Conservation (phyloP, 92 coral and sea anemone species). For the Paragorgia papillata region DNA sequence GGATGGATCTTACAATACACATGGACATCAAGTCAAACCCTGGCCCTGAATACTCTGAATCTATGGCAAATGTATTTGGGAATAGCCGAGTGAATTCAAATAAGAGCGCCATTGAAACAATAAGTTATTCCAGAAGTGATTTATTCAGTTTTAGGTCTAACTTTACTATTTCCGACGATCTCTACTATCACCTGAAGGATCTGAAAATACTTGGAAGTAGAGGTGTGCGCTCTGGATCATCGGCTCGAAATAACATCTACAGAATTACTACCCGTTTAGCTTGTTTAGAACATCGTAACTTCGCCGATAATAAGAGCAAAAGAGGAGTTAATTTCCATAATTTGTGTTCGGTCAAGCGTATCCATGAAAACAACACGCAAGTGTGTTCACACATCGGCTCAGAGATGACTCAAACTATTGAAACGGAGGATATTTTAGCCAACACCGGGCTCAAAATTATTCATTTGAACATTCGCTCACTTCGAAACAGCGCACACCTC, state of each 20-base stretch:
- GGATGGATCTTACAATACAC: conserved; percentile 42
- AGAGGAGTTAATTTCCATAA: conserved; percentile 44
- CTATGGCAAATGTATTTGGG: conserved; percentile 15
- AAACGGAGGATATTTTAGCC: conserved; percentile 5
- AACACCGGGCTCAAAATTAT: conserved; percentile 47
- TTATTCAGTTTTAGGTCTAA: conserved; percentile 30
- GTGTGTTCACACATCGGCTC: no score
- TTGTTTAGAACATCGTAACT: conserved; percentile 34
- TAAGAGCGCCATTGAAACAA: conserved; percentile 32
- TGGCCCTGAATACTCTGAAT: conserved; percentile 25
- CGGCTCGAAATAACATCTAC: conserved; percentile 41
- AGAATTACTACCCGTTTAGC: conserved; percentile 39
- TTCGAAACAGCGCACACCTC: conserved; percentile 45
- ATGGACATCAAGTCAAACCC: conserved; percentile 57
- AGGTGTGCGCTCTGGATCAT: conserved; percentile 52
- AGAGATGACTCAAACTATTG: conserved; percentile 11
- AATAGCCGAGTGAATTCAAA: conserved; percentile 33
- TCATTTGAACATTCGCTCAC: conserved; percentile 51
- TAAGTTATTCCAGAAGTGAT: conserved; percentile 42
- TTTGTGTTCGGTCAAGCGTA: conserved; percentile 36
- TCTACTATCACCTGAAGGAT: conserved; percentile 32
- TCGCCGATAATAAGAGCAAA: background rate
- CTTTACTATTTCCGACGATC: conserved; percentile 31
- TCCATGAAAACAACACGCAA: no score
- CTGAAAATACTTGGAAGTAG: conserved; percentile 43